These are phyloP conservation scores for Bubo blakistoni DNA, from an alignment of 2,113 vertebrate species.

Conservation along the genomic window DNA sequence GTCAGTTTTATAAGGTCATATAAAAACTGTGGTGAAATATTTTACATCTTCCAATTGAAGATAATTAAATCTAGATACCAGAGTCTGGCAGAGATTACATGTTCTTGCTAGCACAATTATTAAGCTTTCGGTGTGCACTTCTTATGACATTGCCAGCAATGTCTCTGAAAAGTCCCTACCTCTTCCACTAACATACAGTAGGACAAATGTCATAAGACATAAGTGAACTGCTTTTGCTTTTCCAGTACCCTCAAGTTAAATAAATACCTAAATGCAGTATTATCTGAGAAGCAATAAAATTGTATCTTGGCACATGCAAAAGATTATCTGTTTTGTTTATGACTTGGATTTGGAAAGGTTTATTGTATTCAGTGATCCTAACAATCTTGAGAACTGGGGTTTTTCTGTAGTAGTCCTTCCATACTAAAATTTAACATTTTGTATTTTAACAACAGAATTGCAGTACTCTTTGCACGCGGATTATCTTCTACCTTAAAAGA, in stretches of 20 bases:
- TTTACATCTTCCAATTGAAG: neutral
- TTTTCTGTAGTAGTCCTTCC: neutral
- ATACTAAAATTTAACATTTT: neutral
- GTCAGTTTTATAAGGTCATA: neutral
- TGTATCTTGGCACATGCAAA: neutral
- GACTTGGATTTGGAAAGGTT: neutral
- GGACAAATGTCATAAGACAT: conserved; percentile 6
- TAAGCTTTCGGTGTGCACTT: neutral
- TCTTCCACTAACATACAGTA: neutral
- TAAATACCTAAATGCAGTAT: conserved; percentile 14
- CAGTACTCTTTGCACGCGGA: neutral
- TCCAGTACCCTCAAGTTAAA: conserved; percentile 4
- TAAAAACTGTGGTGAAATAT: neutral
- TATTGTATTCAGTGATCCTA: neutral
- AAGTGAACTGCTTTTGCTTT: neutral
- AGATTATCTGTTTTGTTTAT: neutral
- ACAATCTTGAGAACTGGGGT: neutral
- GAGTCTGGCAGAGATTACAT: neutral
- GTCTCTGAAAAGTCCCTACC: neutral
- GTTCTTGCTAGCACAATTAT: neutral
- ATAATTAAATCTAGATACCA: neutral
- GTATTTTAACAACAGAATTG: neutral
- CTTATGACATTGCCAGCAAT: neutral
- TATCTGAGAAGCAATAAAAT: conserved; percentile 50
- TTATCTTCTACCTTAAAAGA: conserved; percentile 4